phyloP scores from a whole-genome alignment of 2,113 vertebrate species.

The Clarias macrocephalus region DNA sequence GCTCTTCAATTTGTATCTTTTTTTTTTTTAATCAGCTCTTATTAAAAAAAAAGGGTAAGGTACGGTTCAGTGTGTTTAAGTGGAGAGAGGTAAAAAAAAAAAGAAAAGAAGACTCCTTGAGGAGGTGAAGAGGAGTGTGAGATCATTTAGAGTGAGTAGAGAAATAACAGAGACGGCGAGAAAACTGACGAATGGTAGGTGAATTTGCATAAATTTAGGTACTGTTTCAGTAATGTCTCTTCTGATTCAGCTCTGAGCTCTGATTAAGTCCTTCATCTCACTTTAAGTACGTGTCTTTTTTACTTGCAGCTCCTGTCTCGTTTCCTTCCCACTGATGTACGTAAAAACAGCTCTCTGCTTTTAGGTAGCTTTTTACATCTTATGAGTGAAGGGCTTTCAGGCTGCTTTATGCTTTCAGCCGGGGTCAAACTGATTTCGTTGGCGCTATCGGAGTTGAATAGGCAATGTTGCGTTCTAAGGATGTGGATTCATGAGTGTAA shows the following conservation, averaged over 20 bases:
- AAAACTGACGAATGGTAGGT: not conserved
- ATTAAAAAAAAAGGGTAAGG: slow-evolving; percentile 17
- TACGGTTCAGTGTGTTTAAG: slow-evolving; percentile 13
- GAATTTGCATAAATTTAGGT: slow-evolving; percentile 25
- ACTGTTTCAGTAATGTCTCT: slow-evolving; percentile 41
- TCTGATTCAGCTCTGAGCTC: slow-evolving; percentile 41
- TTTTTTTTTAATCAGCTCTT: slow-evolving; percentile 5
- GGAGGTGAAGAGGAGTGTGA: slow-evolving; percentile 1
- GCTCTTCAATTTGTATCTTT: not conserved
- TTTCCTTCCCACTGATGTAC: not conserved
- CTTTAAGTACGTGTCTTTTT: slow-evolving; percentile 2
- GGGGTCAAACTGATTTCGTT: not conserved
- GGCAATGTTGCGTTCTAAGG: not conserved
- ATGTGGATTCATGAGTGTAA: not conserved
- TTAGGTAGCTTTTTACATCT: not conserved
- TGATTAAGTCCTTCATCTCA: slow-evolving; percentile 29
- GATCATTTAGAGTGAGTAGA: slow-evolving; percentile 11
- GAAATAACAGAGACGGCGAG: slow-evolving; percentile 1
- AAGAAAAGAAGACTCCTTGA: not conserved
- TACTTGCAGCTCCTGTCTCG: slow-evolving; percentile 17
- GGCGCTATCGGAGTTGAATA: not conserved
- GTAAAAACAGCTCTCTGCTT: slow-evolving; percentile 21
- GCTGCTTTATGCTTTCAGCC: not conserved
- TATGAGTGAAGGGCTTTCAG: not conserved
- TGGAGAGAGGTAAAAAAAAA: not conserved